Evolutionary conservation across 2,888 invertebrate genomes (phyloP), one percentile per base, ranked within the genome.

Genomic region (Folsomia candida): DNA sequence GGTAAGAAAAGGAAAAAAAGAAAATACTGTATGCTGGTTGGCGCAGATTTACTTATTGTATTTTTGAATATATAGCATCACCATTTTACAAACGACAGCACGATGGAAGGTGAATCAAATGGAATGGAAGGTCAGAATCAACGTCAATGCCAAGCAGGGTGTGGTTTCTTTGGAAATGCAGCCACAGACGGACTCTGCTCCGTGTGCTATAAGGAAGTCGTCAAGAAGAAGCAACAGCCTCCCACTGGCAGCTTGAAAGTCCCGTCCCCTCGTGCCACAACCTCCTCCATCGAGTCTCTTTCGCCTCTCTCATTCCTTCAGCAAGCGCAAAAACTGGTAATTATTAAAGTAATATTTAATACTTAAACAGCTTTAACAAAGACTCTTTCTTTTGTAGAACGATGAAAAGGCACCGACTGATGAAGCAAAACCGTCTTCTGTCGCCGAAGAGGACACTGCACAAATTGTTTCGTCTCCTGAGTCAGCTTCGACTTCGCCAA

Each of bases 141-240:
- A 63, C 70, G 73, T 70, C 59, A 59, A 27, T 98, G 98, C 88
- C 91, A 97, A 82, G 94, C 94, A 81, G 97, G 97, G 80, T 98
- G 98, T 85, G 99, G 99, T 80, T 99, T 98, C 86, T 99, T 97
- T 85, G 98, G 97, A 79, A 96, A 93, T 84, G 92, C 97, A 79
- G 93, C 97, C 81, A 97, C 95, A 82, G 98, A 99, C 84, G 98
- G 98, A 82, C 90, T 98, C 82, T 99, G 99, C 87, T 98, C 98
- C 82, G 91, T 98, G 83, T 99, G 99, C 86, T 98, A 94, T 87
- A 98, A 98, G 89, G 95, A 98, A 86, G 73, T 73, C 57, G 71
- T 75, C 71, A 75, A 75, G 68, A 75, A 75, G 71, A 75, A 75
- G 70, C 75, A 75, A 63, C 75, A 75, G 70, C 75, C 75, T 59